Percentiles rank a stretch among this genome's conserved stretches.
These are phyloP conservation scores for Cyanocitta stelleri DNA, from an alignment of 2,113 vertebrate species.

Conservation along the genomic window DNA sequence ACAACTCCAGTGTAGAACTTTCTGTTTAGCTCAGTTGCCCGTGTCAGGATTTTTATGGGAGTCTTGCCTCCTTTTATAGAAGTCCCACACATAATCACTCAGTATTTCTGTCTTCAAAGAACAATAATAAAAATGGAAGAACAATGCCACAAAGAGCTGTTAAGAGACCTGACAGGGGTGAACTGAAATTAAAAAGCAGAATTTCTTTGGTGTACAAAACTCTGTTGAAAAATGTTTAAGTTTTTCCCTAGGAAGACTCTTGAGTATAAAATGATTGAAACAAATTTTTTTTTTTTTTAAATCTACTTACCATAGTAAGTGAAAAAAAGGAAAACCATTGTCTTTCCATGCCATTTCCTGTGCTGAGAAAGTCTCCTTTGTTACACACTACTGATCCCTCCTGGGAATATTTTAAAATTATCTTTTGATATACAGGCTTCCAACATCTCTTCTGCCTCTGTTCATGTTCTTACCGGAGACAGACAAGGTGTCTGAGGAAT, in stretches of 20 bases:
- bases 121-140: background rate
- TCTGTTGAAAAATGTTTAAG: background rate
- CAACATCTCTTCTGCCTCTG: background rate
- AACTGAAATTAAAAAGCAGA: background rate
- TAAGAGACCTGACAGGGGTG: background rate
- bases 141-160: background rate
- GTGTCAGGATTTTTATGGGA: background rate
- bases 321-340: background rate
- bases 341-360: background rate
- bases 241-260: background rate
- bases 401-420: background rate
- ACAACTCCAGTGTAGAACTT: background rate
- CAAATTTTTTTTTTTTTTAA: no score
- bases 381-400: background rate
- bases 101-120: background rate
- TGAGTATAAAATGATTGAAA: background rate
- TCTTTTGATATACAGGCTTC: background rate
- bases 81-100: background rate
- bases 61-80: background rate
- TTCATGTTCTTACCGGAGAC: background rate
- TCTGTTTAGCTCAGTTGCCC: background rate
- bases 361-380: background rate
- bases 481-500: background rate
- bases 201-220: background rate
- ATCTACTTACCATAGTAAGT: background rate